These are phyloP conservation scores for Cotesia vestalis DNA, from an alignment of 1,140 invertebrate genomes.

Conservation along the genomic window DNA sequence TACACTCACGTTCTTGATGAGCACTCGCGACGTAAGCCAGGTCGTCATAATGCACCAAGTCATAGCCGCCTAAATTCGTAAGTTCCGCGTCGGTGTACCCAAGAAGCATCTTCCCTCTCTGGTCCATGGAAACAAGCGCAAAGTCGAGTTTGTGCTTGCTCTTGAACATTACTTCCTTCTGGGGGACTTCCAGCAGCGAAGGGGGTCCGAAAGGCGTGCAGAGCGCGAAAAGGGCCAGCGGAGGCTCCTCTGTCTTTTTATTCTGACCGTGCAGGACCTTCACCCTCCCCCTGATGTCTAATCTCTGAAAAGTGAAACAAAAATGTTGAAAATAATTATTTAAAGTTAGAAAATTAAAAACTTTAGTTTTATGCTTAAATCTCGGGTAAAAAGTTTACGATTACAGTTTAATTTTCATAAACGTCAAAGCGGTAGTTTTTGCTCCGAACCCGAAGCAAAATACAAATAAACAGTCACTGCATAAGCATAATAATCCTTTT, in stretches of 20 bases:
- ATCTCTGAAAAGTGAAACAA: slow-evolving; percentile 75
- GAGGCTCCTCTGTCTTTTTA: slow-evolving; percentile 91
- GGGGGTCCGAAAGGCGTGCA: slow-evolving; percentile 98
- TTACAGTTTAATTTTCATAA: slow-evolving; percentile 68
- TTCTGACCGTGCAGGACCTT: slow-evolving; percentile 97
- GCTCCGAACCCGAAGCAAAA: slow-evolving; percentile 19
- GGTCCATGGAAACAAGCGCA: slow-evolving; percentile 95
- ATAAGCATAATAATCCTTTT: not conserved
- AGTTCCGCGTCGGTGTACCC: slow-evolving; percentile 93
- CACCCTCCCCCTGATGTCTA: slow-evolving; percentile 96
- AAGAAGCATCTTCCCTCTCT: slow-evolving; percentile 92
- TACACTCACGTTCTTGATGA: slow-evolving; percentile 95
- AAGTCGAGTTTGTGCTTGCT: slow-evolving; percentile 98
- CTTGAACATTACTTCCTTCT: slow-evolving; percentile 98
- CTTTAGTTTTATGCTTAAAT: not conserved
- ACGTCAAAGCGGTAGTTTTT: slow-evolving; percentile 63
- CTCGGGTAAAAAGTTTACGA: slow-evolving; percentile 62
- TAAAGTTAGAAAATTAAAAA: slow-evolving; percentile 2
- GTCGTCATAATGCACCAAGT: slow-evolving; percentile 97
- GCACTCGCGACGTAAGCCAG: slow-evolving; percentile 97
- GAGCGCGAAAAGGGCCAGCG: slow-evolving; percentile 93
- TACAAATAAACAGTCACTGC: not conserved
- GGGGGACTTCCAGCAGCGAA: slow-evolving; percentile 85
- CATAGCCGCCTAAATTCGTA: slow-evolving; percentile 92
- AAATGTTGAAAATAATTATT: not conserved